Evolutionary conservation across 2,888 invertebrate species (phyloP), one percentile per base, ranked within the genome.

Genomic region (Carabus problematicus): DNA sequence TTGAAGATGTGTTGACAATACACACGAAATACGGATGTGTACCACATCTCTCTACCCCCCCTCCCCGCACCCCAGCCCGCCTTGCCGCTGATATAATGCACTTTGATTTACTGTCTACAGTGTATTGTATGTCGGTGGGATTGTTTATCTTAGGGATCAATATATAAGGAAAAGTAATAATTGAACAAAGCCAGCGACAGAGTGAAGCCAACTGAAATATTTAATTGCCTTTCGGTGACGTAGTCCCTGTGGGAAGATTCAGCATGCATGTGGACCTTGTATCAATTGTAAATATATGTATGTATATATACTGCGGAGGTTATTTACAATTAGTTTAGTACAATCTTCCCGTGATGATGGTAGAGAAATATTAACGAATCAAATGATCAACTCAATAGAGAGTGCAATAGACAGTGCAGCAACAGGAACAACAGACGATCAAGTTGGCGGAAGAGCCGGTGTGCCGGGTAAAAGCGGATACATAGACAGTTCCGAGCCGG

Each of bases 1-100:
- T 71, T 72, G 72, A 71, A 71, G 72, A 73, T 76, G 77, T 77
- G 77, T 76, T 77, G 76, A 77, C 76, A 78, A 76, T 77, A 75
- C 75, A 41, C n/a, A n/a, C n/a, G n/a, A n/a, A 52, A 56, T 60
- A n/a, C 60, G 67, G 67, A 67, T 67, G 67, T 67, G 67, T 67
- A 67, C 60, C n/a, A n/a, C n/a, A n/a, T n/a, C n/a, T n/a, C n/a
- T n/a, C n/a, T n/a, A n/a, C n/a, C n/a, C n/a, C n/a, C n/a, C n/a
- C n/a, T n/a, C n/a, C n/a, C n/a, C n/a, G n/a, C n/a, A n/a, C n/a
- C n/a, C n/a, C n/a, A n/a, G n/a, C n/a, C n/a, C n/a, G n/a, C n/a
- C n/a, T n/a, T n/a, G n/a, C n/a, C n/a, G n/a, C n/a, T n/a, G n/a
- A n/a, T n/a, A 67, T 67, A 67, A 67, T 67, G 60, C 59, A 60